A percentile compares a stretch with the other conserved stretches of the same genome.
phyloP scores from a whole-genome alignment of 2,888 invertebrate species.

The Orthosia incerta region DNA sequence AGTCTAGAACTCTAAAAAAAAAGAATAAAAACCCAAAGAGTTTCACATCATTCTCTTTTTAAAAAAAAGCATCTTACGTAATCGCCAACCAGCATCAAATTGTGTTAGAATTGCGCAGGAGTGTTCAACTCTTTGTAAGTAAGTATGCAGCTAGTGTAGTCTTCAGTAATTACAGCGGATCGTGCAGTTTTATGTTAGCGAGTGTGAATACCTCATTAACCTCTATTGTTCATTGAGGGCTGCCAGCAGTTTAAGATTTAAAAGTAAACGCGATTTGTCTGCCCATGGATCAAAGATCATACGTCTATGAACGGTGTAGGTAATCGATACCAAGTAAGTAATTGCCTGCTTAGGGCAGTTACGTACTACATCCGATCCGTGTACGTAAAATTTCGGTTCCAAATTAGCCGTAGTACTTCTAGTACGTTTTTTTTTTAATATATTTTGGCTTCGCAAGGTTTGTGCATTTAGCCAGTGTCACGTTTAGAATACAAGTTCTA shows the following conservation, averaged over 20 bases:
- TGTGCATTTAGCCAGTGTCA: too few species aligned
- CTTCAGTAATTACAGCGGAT: conserved; percentile 44
- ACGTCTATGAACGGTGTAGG: too few species aligned
- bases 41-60: conserved; percentile 9
- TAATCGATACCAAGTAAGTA: too few species aligned
- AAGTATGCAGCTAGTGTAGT: conserved; percentile 50
- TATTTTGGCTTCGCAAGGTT: too few species aligned
- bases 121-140: conserved; percentile 55
- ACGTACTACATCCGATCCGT: too few species aligned
- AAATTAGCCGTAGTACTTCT: too few species aligned
- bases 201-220: conserved; percentile 65
- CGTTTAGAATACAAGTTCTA: too few species aligned
- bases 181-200: conserved; percentile 60
- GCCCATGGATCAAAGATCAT: too few species aligned
- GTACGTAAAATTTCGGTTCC: too few species aligned
- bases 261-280: background rate
- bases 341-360: too few species aligned
- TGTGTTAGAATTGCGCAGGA: conserved; percentile 50
- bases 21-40: background rate
- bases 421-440: too few species aligned
- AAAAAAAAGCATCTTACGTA: conserved; percentile 4
- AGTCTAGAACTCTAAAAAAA: background rate
- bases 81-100: conserved; percentile 10
- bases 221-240: conserved; percentile 60
- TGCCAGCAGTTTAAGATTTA: conserved; percentile 30